Evolutionary conservation across 2,888 invertebrate genomes (phyloP).

Genomic region (Euplexia lucipara): DNA sequence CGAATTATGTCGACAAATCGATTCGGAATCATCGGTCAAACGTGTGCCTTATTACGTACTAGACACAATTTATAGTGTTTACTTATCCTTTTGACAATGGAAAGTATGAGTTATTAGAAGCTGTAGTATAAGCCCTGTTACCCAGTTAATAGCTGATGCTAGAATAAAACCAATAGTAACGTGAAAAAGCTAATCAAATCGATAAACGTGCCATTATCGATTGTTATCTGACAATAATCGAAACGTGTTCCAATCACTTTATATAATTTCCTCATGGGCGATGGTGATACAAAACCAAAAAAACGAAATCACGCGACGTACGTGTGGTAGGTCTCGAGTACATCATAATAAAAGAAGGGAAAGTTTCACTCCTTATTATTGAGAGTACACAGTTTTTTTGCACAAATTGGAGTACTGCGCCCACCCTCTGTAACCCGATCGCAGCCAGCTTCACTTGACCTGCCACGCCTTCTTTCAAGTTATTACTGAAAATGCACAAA

Average conservation of each 20-base stretch:
- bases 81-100: slow-evolving; percentile 60
- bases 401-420: slow-evolving; percentile 79
- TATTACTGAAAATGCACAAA: slow-evolving; percentile 68
- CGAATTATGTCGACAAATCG: slow-evolving; percentile 85
- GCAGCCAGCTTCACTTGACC: slow-evolving; percentile 69
- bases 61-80: slow-evolving; percentile 67
- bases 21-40: slow-evolving; percentile 77
- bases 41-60: slow-evolving; percentile 63
- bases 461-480: slow-evolving; percentile 62
- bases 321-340: slow-evolving; percentile 70
- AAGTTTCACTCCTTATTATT: slow-evolving; percentile 75
- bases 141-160: neutral
- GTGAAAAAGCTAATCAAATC: slow-evolving; percentile 26
- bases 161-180: slow-evolving; percentile 17
- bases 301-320: slow-evolving; percentile 57
- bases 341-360: slow-evolving; percentile 72
- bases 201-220: slow-evolving; percentile 38
- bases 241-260: slow-evolving; percentile 51
- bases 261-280: slow-evolving; percentile 50
- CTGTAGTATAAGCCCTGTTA: neutral
- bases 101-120: slow-evolving; percentile 51
- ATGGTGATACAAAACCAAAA: slow-evolving; percentile 40
- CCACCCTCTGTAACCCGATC: slow-evolving; percentile 75
- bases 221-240: slow-evolving; percentile 45
- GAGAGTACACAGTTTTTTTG: slow-evolving; percentile 72